Conservation (phyloP, 2,797 vertebrate species). For the Scarus forsteni region DNA sequence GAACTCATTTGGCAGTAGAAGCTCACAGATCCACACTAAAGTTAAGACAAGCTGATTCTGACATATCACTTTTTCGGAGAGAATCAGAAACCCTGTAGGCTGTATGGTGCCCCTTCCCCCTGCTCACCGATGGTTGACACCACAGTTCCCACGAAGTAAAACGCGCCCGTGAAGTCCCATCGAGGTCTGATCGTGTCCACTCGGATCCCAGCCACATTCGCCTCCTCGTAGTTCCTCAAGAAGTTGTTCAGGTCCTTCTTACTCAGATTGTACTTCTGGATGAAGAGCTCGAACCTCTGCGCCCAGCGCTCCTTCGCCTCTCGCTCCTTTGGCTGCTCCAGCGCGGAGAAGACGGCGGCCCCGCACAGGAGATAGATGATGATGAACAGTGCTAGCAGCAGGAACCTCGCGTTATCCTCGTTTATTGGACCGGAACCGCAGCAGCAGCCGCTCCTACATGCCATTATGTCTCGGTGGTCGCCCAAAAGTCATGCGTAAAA, state of each 20-base stretch:
- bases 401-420: slow-evolving; percentile 93
- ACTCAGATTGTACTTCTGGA: slow-evolving; percentile 89
- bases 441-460: slow-evolving; percentile 85
- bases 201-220: slow-evolving; percentile 90
- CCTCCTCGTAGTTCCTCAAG: slow-evolving; percentile 92
- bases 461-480: slow-evolving; percentile 83
- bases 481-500: slow-evolving; percentile 37
- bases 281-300: slow-evolving; percentile 89
- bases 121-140: slow-evolving; percentile 94
- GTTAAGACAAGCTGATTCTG: not conserved
- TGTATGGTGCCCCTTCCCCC: not conserved
- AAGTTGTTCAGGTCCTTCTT: slow-evolving; percentile 87
- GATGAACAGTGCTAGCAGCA: slow-evolving; percentile 90
- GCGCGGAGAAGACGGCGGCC: slow-evolving; percentile 93
- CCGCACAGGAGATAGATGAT: slow-evolving; percentile 91
- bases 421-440: slow-evolving; percentile 86
- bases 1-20: too few species aligned
- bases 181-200: slow-evolving; percentile 89
- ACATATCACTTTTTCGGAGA: too few species aligned
- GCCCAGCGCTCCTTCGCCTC: slow-evolving; percentile 91
- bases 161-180: slow-evolving; percentile 95
- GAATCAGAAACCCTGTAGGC: not conserved
- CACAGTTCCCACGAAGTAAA: slow-evolving; percentile 97
- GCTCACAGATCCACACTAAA: not conserved
- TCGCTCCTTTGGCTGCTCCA: slow-evolving; percentile 91